Conservation (phyloP, 1,140 invertebrate species). For the Chrysomallon squamiferum region DNA sequence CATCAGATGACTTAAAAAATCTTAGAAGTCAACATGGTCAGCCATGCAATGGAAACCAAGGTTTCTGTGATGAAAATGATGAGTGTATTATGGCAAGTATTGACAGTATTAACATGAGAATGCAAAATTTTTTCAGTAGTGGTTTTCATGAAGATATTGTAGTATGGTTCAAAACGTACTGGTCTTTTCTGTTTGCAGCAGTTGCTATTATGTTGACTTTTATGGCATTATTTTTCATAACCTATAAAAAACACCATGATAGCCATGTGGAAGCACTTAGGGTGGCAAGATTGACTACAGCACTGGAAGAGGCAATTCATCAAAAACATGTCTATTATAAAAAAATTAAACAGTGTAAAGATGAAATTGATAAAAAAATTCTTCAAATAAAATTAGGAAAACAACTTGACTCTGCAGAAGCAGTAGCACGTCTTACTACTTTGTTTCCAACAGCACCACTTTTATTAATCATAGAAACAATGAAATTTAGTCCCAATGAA, state of each 20-base stretch:
- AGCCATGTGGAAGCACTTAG: constrained; percentile 19
- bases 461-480: constrained; percentile 6
- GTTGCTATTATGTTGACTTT: constrained; percentile 8
- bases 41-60: constrained; percentile 25
- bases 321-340: constrained; percentile 14
- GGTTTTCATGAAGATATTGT: constrained; percentile 16
- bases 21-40: constrained; percentile 14
- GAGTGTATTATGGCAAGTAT: constrained; percentile 22
- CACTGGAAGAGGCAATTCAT: constrained; percentile 8
- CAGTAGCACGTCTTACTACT: constrained; percentile 19
- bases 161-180: constrained; percentile 34
- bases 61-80: constrained; percentile 31
- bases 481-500: constrained; percentile 20
- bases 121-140: constrained; percentile 24
- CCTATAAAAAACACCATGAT: constrained; percentile 3
- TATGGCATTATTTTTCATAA: constrained; percentile 8
- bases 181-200: constrained; percentile 35
- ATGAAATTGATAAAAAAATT: constrained; percentile 11
- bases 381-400: neutral
- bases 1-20: neutral
- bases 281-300: constrained; percentile 16
- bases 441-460: constrained; percentile 24
- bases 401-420: constrained; percentile 13
- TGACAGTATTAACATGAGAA: constrained; percentile 11
- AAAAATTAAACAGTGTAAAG: constrained; percentile 5